Evolutionary conservation across 2,888 invertebrate genomes (phyloP).

Genomic region (Dastarcus helophoroides): DNA sequence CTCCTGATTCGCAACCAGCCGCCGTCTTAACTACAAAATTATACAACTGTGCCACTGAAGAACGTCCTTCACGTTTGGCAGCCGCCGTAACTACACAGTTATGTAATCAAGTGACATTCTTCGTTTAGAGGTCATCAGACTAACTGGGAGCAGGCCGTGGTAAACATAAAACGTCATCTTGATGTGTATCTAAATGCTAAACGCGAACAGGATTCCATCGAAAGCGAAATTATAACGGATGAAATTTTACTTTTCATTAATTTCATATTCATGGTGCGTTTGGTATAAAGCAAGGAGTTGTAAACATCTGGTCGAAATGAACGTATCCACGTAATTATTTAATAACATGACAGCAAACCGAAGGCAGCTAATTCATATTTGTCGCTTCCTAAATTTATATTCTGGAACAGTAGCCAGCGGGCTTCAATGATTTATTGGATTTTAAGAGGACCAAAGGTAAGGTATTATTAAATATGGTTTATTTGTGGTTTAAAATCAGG

Average conservation of each 20-base stretch:
- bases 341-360: no score
- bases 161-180: conserved; percentile 18
- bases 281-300: no score
- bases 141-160: conserved; percentile 18
- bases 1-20: not conserved
- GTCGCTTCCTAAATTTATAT: no score
- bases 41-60: conserved; percentile 21
- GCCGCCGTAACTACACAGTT: conserved; percentile 18
- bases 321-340: no score
- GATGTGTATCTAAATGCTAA: conserved; percentile 10
- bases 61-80: conserved; percentile 29
- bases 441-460: no score
- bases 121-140: conserved; percentile 26
- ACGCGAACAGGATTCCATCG: conserved; percentile 23
- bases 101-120: conserved; percentile 29
- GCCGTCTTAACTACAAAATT: conserved; percentile 7
- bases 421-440: no score
- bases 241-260: conserved; percentile 2
- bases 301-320: no score
- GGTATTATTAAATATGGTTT: no score
- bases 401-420: no score
- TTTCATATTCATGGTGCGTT: no score
- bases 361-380: no score
- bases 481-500: no score
- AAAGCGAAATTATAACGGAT: conserved; percentile 24